Base-by-base conservation (phyloP, 2,888 invertebrate genomes). In the Tricholauxania praeusta region DNA sequence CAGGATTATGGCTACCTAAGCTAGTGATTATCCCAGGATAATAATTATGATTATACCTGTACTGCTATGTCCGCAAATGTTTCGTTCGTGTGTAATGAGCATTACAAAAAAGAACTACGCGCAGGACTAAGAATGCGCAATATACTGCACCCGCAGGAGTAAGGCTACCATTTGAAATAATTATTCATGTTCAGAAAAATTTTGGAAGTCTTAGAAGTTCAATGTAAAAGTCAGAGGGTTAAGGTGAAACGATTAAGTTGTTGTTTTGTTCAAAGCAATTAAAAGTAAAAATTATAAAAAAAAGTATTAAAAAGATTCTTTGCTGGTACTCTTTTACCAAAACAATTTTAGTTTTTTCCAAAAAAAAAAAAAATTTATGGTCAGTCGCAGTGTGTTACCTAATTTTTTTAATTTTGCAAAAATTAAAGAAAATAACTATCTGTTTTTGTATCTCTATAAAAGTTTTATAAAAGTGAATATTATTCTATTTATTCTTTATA, bases 241-340 rank as follows among this genome's bases (percentile, higher is more conserved):
- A 83, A 81, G 82, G 74, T 79, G 80, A 82, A 80, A 80, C 83
- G 83, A 82, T 83, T 83, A 81, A 77, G 82, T 73, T 28, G 28
- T 28, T 28, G 28, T 4, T 28, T 28, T 28, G 28, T 28, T 28
- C 28, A 28, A 28, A n/a, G n/a, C n/a, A n/a, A n/a, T n/a, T n/a
- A n/a, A n/a, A n/a, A n/a, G n/a, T n/a, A n/a, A 28, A 28, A 28
- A 28, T 28, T 28, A 28, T 28, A 4, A 28, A 28, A 28, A 28
- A 28, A 0, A 4, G 4, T 3, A 28, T 28, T 3, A 28, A 28
- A 3, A 28, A 28, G n/a, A 28, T 28, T 28, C 28, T 28, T 28
- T 28, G 28, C 28, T 28, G 28, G 4, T 4, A 28, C 28, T 2
- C 4, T 28, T 28, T 28, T 28, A 28, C 3, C 28, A 0, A 28